These are phyloP conservation scores for Hypothenemus hampei DNA, from an alignment of 1,140 invertebrate species.

Conservation along the genomic window DNA sequence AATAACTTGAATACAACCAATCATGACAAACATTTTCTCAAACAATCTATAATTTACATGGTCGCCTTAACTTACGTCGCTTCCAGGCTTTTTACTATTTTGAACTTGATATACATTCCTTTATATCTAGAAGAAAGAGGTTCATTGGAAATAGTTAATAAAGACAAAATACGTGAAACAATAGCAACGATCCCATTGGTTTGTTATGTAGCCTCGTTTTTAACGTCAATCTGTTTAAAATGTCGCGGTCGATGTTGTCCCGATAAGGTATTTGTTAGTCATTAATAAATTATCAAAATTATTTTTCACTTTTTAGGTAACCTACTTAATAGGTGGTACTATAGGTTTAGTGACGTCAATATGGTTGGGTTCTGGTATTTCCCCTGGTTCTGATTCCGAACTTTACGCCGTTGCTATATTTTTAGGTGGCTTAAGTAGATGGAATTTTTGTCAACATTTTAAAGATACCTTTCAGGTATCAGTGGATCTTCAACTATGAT, in stretches of 20 bases:
- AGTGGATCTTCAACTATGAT: constrained; percentile 86
- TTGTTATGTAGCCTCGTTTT: constrained; percentile 78
- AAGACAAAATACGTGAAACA: constrained; percentile 48
- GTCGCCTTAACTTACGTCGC: constrained; percentile 68
- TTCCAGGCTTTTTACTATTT: constrained; percentile 75
- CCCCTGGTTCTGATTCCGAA: constrained; percentile 46
- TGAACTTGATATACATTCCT: constrained; percentile 82
- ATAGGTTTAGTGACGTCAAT: constrained; percentile 57
- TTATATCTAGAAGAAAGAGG: constrained; percentile 77
- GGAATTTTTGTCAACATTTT: no score
- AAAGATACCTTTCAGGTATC: no score
- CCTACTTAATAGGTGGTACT: constrained; percentile 60
- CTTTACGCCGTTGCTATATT: constrained; percentile 64
- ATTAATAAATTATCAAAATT: not conserved
- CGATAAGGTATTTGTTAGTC: constrained; percentile 26
- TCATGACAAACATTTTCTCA: constrained; percentile 45
- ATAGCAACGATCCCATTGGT: constrained; percentile 84
- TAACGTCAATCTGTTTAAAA: constrained; percentile 73
- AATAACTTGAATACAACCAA: constrained; percentile 25
- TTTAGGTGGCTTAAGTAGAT: constrained; percentile 55
- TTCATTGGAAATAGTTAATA: constrained; percentile 43
- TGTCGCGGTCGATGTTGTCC: constrained; percentile 53
- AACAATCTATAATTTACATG: constrained; percentile 52
- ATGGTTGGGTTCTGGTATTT: constrained; percentile 56
- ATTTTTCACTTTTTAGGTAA: constrained; percentile 47